Conservation (phyloP, 92 coral and sea anemone genomes). For the Porites evermanni region DNA sequence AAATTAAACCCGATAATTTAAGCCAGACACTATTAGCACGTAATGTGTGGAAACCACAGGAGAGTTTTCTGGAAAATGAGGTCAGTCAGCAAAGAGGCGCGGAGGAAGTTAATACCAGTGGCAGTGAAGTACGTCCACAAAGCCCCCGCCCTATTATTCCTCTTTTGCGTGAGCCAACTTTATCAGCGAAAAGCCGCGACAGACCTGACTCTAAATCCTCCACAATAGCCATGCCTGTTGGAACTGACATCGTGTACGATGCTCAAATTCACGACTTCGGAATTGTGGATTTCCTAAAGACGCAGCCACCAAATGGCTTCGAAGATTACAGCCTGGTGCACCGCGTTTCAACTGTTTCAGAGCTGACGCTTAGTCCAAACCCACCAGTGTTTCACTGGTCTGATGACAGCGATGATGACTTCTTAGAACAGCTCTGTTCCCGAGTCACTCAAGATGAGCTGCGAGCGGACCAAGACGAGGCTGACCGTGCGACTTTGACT, state of each 20-base stretch:
- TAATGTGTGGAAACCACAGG: slow-evolving; percentile 88
- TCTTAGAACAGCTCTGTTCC: slow-evolving; percentile 60
- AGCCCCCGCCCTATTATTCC: slow-evolving; percentile 57
- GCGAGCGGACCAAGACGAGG: slow-evolving; percentile 84
- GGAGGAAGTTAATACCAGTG: slow-evolving; percentile 14
- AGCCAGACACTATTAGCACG: slow-evolving; percentile 61
- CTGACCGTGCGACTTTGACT: slow-evolving; percentile 88
- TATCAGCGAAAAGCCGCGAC: slow-evolving; percentile 1
- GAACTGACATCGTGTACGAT: slow-evolving; percentile 15
- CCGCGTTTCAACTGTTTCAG: slow-evolving; percentile 88
- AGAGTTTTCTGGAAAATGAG: slow-evolving; percentile 56
- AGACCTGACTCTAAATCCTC: slow-evolving; percentile 11
- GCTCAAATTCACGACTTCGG: slow-evolving; percentile 80
- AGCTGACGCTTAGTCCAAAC: slow-evolving; percentile 77
- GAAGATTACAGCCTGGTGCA: slow-evolving; percentile 74
- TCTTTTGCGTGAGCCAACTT: slow-evolving; percentile 65
- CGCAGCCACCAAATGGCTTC: slow-evolving; percentile 69
- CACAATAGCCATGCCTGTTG: slow-evolving; percentile 13
- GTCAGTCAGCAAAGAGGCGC: slow-evolving; percentile 25
- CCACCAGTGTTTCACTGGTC: slow-evolving; percentile 88
- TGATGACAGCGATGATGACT: slow-evolving; percentile 86
- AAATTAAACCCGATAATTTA: slow-evolving; percentile 39
- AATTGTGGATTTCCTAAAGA: slow-evolving; percentile 78
- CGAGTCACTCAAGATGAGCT: slow-evolving; percentile 47
- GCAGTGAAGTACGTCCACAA: not conserved